A percentile compares a stretch with the other conserved stretches of the same genome.
phyloP scores from a whole-genome alignment of 92 coral and sea anemone genomes.

The Pocillopora meandrina region DNA sequence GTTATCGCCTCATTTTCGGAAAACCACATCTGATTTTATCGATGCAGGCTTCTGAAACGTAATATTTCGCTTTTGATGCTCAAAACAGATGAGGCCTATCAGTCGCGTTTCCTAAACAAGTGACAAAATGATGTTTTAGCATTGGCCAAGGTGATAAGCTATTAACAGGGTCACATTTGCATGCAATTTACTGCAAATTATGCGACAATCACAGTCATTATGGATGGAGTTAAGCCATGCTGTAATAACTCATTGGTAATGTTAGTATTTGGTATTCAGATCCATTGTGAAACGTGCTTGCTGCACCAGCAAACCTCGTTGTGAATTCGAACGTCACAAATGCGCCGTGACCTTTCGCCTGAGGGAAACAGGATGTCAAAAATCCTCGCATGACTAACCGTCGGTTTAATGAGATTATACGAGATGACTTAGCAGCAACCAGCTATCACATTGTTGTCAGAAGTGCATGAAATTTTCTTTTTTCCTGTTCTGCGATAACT shows the following conservation, averaged over 20 bases:
- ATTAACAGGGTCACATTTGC: background rate
- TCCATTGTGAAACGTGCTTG: background rate
- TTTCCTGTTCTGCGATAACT: background rate
- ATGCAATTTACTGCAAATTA: slow-evolving; percentile 14
- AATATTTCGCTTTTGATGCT: background rate
- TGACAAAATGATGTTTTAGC: slow-evolving; percentile 15
- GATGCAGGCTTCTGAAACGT: background rate
- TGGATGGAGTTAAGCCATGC: background rate
- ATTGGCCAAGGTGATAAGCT: background rate
- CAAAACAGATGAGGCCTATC: slow-evolving; percentile 16
- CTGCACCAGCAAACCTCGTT: background rate
- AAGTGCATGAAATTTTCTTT: background rate
- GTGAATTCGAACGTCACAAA: background rate
- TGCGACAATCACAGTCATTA: background rate
- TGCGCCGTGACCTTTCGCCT: slow-evolving; percentile 19
- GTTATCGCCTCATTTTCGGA: too few relatives aligned
- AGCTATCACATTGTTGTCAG: background rate
- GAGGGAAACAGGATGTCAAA: background rate
- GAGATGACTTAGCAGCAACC: background rate
- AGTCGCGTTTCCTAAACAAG: background rate
- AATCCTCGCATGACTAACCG: background rate
- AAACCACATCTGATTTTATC: too few relatives aligned
- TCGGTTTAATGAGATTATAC: background rate
- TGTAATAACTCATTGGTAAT: background rate
- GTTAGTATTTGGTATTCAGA: background rate